Evolutionary conservation across 2,888 invertebrate genomes (phyloP), one percentile per base, ranked within the genome.

Genomic region (Heliconius erato): DNA sequence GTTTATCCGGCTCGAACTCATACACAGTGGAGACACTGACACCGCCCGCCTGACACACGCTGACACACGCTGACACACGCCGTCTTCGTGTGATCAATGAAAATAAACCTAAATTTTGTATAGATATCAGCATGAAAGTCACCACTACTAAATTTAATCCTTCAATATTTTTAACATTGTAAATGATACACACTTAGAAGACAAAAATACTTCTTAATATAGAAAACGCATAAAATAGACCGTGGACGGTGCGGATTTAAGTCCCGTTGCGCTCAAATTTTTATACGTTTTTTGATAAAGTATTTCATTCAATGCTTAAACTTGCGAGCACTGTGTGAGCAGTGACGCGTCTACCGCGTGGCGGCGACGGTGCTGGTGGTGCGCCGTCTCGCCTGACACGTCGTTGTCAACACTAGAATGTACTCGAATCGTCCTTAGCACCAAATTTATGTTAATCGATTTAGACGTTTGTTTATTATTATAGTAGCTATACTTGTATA

Each of bases 391-490:
- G 32, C 32, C 40, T 40, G 3, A 32, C 7, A 7, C 54, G 0
- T 6, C 19, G 6, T 40, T 4, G 23, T 23, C n/a, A 28, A 19
- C 2, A 28, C 19, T 44, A 78, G 68, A n/a, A 78, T 23, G 12
- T 67, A 78, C 3, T 76, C 14, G 28, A 40, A 23, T 59, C 35
- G 63, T 76, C 59, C 32, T 76, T 76, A 76, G 35, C 63, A 76
- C 35, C 63, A 76, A 63, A 40, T 76, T 63, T 76, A 26, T 59
- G 78, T 78, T 78, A 49, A 26, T 44, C n/a, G 26, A 35, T 32
- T 76, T 76, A 63, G 63, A 63, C n/a, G 23, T 63, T 63, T 26
- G 63, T 63, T 63, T 76, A 63, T 76, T 63, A 59, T 74, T 59
- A 59, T 74, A 59, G 3, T 74, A 74, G 59, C 35, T 74, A 59